These are phyloP conservation scores for Allophyes oxyacanthae DNA, from an alignment of 2,888 invertebrate species.

Conservation along the genomic window DNA sequence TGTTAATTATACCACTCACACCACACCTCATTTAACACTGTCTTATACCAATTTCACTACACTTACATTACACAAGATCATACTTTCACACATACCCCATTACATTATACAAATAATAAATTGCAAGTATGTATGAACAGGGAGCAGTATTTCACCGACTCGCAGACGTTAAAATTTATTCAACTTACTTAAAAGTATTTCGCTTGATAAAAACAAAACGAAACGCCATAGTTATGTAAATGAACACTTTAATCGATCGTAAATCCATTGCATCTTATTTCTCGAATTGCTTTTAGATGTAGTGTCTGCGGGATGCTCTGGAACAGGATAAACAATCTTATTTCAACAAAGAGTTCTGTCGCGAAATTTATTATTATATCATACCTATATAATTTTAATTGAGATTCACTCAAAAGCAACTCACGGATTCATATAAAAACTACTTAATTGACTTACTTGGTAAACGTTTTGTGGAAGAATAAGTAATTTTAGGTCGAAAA, in stretches of 20 bases:
- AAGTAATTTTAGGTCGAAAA: background rate
- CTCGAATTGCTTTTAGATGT: conserved; percentile 45
- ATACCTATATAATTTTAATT: too few relatives aligned
- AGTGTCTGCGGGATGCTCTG: conserved; percentile 25
- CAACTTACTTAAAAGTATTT: conserved; percentile 43
- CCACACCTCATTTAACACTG: background rate
- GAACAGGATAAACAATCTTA: conserved; percentile 29
- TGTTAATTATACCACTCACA: background rate
- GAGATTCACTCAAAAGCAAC: too few relatives aligned
- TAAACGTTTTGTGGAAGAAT: background rate
- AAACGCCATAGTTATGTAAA: conserved; percentile 45
- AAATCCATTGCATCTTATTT: conserved; percentile 47
- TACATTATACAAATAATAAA: conserved; percentile 17
- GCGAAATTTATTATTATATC: conserved; percentile 19
- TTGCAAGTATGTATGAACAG: background rate
- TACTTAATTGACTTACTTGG: too few relatives aligned
- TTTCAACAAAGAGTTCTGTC: conserved; percentile 11
- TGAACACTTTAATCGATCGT: conserved; percentile 50
- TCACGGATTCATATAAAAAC: too few relatives aligned
- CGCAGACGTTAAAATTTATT: conserved; percentile 23
- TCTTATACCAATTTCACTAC: conserved; percentile 1
- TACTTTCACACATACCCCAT: background rate
- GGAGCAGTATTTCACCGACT: conserved; percentile 19
- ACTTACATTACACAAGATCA: too few relatives aligned
- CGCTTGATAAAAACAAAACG: conserved; percentile 47